A percentile compares a stretch with the other conserved stretches of the same genome.
Conservation (phyloP, 2,113 vertebrate genomes). For the Corapipo altera region DNA sequence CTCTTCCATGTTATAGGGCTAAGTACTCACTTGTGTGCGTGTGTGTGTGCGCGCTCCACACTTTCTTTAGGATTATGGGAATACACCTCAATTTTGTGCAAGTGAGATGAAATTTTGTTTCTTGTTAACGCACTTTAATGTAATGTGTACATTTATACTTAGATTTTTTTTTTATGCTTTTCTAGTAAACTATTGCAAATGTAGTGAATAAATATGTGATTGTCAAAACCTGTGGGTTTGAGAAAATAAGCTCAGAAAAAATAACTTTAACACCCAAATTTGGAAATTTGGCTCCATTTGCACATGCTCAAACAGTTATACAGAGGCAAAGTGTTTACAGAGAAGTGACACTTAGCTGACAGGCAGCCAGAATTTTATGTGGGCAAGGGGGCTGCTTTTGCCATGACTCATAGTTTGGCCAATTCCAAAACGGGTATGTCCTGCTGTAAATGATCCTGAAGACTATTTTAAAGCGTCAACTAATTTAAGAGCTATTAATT, state of each 20-base stretch:
- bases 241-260: conserved; percentile 5
- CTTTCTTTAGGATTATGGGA: background rate
- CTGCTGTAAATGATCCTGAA: background rate
- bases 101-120: background rate
- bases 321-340: background rate
- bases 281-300: background rate
- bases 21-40: background rate
- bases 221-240: background rate
- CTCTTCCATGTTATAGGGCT: background rate
- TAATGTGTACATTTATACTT: background rate
- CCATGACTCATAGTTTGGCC: background rate
- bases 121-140: conserved; percentile 52
- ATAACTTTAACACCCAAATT: background rate
- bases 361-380: background rate
- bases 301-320: background rate
- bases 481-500: background rate
- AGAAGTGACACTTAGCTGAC: background rate
- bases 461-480: background rate
- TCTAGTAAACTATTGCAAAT: conserved; percentile 51
- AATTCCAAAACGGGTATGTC: background rate
- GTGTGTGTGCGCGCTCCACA: background rate
- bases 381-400: background rate
- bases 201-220: conserved; percentile 62
- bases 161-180: conserved; percentile 35
- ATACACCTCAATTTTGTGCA: background rate